Evolutionary conservation across 35 echinoderm and acorn worm species (phyloP).

Genomic region (Heliocidaris erythrogramma): DNA sequence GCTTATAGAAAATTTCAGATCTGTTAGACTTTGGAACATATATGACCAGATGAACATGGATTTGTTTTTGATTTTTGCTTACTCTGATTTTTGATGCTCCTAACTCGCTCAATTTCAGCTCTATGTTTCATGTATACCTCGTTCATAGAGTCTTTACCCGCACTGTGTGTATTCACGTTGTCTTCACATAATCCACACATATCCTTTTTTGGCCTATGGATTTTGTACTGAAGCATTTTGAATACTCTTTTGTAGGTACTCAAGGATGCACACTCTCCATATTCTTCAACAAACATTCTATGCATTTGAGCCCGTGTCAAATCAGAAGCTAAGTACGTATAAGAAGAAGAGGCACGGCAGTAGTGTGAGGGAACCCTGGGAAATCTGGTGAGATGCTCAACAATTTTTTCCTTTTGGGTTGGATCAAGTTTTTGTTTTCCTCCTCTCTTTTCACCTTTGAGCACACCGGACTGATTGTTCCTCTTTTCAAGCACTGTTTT

Average conservation of each 20-base stretch:
- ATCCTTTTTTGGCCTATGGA: conserved; percentile 74
- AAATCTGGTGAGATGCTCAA: conserved; percentile 52
- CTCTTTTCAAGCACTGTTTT: conserved; percentile 34
- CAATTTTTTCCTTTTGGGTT: no score
- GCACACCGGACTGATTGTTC: neutral
- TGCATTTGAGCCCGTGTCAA: conserved; percentile 55
- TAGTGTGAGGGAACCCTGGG: conserved; percentile 61
- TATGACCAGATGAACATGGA: no score
- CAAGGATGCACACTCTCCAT: conserved; percentile 17
- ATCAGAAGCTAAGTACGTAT: conserved; percentile 46
- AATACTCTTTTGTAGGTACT: conserved; percentile 47
- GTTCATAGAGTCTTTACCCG: neutral
- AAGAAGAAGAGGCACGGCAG: conserved; percentile 46
- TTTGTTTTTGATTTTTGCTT: conserved; percentile 16
- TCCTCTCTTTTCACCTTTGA: conserved; percentile 20
- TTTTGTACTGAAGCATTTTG: conserved; percentile 42
- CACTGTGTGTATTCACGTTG: neutral
- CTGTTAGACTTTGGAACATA: conserved; percentile 30
- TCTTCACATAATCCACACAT: conserved; percentile 37
- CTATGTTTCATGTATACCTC: neutral
- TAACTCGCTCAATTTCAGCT: conserved; percentile 26
- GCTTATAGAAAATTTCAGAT: conserved; percentile 56
- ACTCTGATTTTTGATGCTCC: conserved; percentile 29
- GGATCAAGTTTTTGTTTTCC: conserved; percentile 19
- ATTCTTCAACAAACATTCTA: conserved; percentile 46